phyloP scores from a whole-genome alignment of 2,888 invertebrate genomes.

The Azorinus chamasolen region DNA sequence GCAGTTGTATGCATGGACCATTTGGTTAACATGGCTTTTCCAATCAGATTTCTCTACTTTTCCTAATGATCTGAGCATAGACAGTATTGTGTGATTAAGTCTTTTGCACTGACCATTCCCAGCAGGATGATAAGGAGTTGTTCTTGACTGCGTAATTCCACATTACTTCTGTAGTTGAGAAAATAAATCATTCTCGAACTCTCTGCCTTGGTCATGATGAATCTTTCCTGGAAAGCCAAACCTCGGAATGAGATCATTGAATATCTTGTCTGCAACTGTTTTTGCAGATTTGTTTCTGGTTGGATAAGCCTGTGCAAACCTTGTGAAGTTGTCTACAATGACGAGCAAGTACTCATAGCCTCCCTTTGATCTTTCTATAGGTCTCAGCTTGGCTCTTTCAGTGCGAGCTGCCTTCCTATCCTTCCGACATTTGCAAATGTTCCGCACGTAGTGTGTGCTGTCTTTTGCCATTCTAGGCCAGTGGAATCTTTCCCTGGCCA shows the following conservation, averaged over 20 bases:
- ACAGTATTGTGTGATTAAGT: constrained; percentile 57
- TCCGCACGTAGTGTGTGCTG: constrained; percentile 12
- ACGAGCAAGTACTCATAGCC: constrained; percentile 61
- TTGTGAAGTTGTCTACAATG: constrained; percentile 58
- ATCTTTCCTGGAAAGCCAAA: constrained; percentile 56
- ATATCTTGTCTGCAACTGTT: constrained; percentile 53
- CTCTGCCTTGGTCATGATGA: constrained; percentile 61
- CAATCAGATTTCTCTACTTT: constrained; percentile 42
- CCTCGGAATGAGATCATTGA: constrained; percentile 44
- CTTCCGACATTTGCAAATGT: constrained; percentile 29
- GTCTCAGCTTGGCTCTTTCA: constrained; percentile 8
- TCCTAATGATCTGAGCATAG: constrained; percentile 47
- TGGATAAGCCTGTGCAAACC: constrained; percentile 55
- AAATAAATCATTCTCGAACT: constrained; percentile 64
- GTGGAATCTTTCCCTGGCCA: constrained; percentile 30
- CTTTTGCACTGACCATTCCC: constrained; percentile 53
- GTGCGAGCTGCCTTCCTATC: constrained; percentile 8
- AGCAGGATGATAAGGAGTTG: constrained; percentile 62
- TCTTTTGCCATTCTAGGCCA: constrained; percentile 30
- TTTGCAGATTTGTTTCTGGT: constrained; percentile 47
- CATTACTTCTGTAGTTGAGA: constrained; percentile 38
- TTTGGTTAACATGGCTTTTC: constrained; percentile 48
- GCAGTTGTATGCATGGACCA: constrained; percentile 64
- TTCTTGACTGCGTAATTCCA: constrained; percentile 37
- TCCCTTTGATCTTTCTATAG: constrained; percentile 48